Conservation (phyloP, 64 coral and sea anemone species). For the Montipora foliosa region DNA sequence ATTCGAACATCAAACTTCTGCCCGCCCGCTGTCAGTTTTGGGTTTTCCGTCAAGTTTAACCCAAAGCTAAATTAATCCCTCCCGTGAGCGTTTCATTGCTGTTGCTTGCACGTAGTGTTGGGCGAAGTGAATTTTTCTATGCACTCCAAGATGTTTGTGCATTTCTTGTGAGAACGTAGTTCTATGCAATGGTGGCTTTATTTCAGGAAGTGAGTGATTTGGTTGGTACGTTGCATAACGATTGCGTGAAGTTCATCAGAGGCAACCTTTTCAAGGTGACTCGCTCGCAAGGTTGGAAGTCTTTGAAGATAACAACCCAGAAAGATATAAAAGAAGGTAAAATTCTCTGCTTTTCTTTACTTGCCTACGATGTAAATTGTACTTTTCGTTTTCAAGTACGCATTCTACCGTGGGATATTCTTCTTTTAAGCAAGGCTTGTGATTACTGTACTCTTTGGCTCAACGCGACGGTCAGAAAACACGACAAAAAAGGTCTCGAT, state of each 20-base stretch:
- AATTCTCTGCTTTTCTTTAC: neutral
- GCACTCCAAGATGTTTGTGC: too few species aligned
- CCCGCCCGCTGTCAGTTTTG: too few species aligned
- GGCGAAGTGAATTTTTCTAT: neutral
- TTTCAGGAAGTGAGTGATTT: slow-evolving; percentile 60
- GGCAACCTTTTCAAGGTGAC: slow-evolving; percentile 74
- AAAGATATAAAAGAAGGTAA: slow-evolving; percentile 55
- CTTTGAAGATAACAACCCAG: slow-evolving; percentile 28
- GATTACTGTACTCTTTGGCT: too few species aligned
- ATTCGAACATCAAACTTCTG: too few species aligned
- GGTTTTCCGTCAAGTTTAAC: too few species aligned
- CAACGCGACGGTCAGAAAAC: too few species aligned
- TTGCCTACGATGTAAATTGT: neutral
- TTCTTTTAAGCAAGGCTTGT: too few species aligned
- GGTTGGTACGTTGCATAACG: slow-evolving; percentile 27
- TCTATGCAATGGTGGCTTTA: neutral
- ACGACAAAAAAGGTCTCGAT: too few species aligned
- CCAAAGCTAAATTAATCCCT: too few species aligned
- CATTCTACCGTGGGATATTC: too few species aligned
- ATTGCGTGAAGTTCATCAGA: slow-evolving; percentile 68
- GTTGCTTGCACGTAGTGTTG: too few species aligned
- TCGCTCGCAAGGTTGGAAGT: slow-evolving; percentile 54
- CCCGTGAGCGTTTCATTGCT: too few species aligned
- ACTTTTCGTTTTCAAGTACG: neutral
- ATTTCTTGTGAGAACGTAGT: neutral